A percentile compares a stretch with the other conserved stretches of the same genome.
These are phyloP conservation scores for Hirtodrosophila histrioides DNA, from an alignment of 2,888 invertebrate species.

Conservation along the genomic window DNA sequence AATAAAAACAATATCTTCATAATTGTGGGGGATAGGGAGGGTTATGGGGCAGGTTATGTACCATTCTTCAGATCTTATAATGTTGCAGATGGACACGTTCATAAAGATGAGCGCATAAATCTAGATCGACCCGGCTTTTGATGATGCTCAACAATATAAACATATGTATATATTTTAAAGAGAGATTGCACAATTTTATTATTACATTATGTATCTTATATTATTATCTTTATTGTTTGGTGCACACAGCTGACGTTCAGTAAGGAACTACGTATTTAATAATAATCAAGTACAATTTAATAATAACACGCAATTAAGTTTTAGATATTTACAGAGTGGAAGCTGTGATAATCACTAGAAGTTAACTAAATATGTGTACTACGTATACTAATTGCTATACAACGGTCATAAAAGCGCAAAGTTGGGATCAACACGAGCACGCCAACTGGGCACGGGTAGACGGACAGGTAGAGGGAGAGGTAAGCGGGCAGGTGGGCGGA, in stretches of 20 bases:
- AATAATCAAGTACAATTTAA: background rate
- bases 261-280: conserved; percentile 13
- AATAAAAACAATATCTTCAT: too few relatives aligned
- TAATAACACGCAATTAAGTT: conserved; percentile 23
- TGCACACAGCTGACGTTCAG: conserved; percentile 13
- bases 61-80: too few relatives aligned
- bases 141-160: too few relatives aligned
- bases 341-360: conserved; percentile 32
- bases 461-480: background rate
- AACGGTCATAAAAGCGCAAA: conserved; percentile 18
- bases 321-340: conserved; percentile 19
- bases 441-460: conserved; percentile 8
- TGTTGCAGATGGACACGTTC: too few relatives aligned
- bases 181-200: too few relatives aligned
- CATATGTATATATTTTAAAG: too few relatives aligned
- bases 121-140: too few relatives aligned
- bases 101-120: too few relatives aligned
- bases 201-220: background rate
- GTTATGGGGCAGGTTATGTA: too few relatives aligned
- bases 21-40: too few relatives aligned
- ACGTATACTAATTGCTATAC: conserved; percentile 20
- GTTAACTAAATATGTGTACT: conserved; percentile 24
- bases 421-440: conserved; percentile 25
- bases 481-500: conserved; percentile 1
- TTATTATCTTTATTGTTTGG: conserved; percentile 11